Evolutionary conservation across 2,797 vertebrate species (phyloP).

Genomic region (Halcyon leucocephala): DNA sequence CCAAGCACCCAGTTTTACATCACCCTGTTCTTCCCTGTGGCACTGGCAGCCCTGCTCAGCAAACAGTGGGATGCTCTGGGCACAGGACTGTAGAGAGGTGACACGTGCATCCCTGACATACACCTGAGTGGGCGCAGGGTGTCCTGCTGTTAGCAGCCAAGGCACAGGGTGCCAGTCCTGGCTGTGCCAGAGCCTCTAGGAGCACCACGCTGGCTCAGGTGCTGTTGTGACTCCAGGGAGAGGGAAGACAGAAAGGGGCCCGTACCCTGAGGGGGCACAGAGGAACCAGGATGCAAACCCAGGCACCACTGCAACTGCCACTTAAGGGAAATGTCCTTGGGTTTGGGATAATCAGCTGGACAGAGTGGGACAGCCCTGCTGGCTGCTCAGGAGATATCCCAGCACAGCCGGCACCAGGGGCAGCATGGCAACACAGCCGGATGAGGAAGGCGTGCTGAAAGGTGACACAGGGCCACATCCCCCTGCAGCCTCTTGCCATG

Average conservation of each 20-base stretch:
- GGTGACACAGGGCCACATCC: background rate
- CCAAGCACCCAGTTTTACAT: background rate
- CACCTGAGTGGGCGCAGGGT: background rate
- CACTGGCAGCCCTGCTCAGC: background rate
- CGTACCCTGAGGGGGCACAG: rapidly evolving
- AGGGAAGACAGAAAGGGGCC: background rate
- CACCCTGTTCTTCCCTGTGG: rapidly evolving
- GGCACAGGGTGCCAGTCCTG: background rate
- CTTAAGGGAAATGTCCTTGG: background rate
- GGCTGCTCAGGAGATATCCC: background rate
- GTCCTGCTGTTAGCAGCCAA: background rate
- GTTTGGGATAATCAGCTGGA: background rate
- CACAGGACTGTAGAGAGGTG: background rate
- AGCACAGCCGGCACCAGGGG: background rate
- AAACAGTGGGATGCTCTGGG: background rate
- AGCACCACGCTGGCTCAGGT: background rate
- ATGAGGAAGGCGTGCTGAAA: background rate
- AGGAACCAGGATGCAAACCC: background rate
- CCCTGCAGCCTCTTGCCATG: background rate
- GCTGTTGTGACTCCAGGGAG: rapidly evolving
- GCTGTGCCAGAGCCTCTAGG: background rate
- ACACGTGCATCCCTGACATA: background rate
- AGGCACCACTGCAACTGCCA: rapidly evolving
- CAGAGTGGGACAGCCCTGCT: rapidly evolving
- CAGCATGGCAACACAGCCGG: background rate